phyloP scores from a whole-genome alignment of 2,888 invertebrate species.

The Protophormia terraenovae region DNA sequence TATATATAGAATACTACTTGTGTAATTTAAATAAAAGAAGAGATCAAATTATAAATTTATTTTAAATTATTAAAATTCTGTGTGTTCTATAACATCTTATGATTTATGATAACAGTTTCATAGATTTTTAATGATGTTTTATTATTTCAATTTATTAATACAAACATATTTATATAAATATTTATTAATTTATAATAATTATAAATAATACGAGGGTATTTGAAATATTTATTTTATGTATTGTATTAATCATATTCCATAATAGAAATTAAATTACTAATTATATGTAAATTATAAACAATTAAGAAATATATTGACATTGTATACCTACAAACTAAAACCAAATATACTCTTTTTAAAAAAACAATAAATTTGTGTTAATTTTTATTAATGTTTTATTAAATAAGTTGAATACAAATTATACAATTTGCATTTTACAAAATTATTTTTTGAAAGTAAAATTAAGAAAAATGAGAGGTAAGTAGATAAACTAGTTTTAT shows the following conservation, averaged over 20 bases:
- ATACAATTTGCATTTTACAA: too few relatives aligned
- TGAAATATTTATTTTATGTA: constrained; percentile 23
- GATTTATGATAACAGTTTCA: not conserved
- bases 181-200: constrained; percentile 23
- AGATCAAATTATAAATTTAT: not conserved
- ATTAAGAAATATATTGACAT: constrained; percentile 36
- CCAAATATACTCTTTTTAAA: constrained; percentile 56
- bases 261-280: constrained; percentile 13
- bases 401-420: too few relatives aligned
- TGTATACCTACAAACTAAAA: constrained; percentile 54
- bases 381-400: too few relatives aligned
- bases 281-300: not conserved
- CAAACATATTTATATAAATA: not conserved
- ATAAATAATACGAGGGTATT: not conserved
- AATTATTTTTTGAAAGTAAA: too few relatives aligned
- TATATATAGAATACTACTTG: not conserved
- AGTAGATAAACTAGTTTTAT: too few relatives aligned
- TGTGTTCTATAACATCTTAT: constrained; percentile 24
- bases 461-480: too few relatives aligned
- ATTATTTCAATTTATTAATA: not conserved
- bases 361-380: not conserved
- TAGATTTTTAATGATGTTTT: not conserved
- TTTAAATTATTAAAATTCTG: constrained; percentile 24
- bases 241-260: constrained; percentile 19
- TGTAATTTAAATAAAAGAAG: not conserved